Evolutionary conservation across 2,113 vertebrate species (phyloP).

Genomic region (Lynx canadensis): DNA sequence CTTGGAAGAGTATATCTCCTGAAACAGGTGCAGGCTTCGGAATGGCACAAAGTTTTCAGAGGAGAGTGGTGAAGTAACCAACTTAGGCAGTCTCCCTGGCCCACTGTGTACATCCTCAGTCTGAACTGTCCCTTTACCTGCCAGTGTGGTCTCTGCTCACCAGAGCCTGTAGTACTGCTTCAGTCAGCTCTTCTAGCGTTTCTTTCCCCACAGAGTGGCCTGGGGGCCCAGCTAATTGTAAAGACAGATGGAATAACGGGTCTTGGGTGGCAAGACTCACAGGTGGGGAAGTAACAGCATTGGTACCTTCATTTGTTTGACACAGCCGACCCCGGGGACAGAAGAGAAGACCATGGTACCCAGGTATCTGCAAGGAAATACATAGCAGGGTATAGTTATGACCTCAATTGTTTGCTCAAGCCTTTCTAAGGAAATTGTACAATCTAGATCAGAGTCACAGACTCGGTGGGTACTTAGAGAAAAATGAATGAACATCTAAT

Average conservation of each 20-base stretch:
- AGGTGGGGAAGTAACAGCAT: background rate
- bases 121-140: slow-evolving; percentile 61
- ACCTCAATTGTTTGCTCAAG: background rate
- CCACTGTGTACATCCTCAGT: background rate
- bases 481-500: background rate
- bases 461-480: background rate
- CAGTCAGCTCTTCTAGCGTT: slow-evolving; percentile 10
- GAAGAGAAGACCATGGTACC: slow-evolving; percentile 84
- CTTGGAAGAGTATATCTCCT: background rate
- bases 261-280: slow-evolving; percentile 50
- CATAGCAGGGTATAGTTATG: background rate
- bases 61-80: background rate
- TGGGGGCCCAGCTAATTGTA: slow-evolving; percentile 25
- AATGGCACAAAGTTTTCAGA: background rate
- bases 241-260: slow-evolving; percentile 34
- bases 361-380: slow-evolving; percentile 82
- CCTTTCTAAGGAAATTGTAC: background rate
- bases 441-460: background rate
- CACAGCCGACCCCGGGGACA: slow-evolving; percentile 88
- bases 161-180: slow-evolving; percentile 55
- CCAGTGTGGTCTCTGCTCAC: background rate
- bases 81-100: background rate
- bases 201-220: background rate
- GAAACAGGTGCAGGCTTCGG: background rate
- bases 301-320: slow-evolving; percentile 22